phyloP scores from a whole-genome alignment of 2,113 vertebrate genomes.

The Corythoichthys haematopterus region DNA sequence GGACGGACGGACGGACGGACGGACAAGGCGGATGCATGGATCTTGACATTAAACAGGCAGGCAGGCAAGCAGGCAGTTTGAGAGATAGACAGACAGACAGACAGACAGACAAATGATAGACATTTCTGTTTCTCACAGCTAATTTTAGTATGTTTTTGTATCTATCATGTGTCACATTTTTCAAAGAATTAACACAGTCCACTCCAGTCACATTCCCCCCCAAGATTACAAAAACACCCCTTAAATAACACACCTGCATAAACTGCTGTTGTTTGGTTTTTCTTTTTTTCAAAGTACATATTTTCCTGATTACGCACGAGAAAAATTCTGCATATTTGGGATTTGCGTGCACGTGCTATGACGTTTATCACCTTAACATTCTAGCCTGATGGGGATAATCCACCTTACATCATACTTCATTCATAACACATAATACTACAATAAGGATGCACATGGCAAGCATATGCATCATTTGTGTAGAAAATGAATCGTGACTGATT shows the following conservation, averaged over 20 bases:
- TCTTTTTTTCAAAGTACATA: neutral
- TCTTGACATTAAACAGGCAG: too few species aligned
- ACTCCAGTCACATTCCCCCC: constrained; percentile 24
- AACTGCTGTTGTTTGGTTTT: neutral
- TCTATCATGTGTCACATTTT: constrained; percentile 5
- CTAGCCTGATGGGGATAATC: constrained; percentile 32
- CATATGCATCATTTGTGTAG: neutral
- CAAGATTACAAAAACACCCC: constrained; percentile 2
- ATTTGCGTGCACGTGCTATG: constrained; percentile 35
- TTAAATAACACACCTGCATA: neutral
- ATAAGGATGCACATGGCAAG: constrained; percentile 14
- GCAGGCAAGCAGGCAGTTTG: too few species aligned
- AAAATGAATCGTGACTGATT: neutral
- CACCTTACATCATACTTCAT: constrained; percentile 34
- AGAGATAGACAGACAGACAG: too few species aligned
- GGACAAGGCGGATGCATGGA: too few species aligned
- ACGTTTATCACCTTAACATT: constrained; percentile 41
- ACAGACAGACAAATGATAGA: too few species aligned
- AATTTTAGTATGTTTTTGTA: neutral
- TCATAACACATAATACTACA: constrained; percentile 23
- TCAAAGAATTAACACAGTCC: constrained; percentile 33
- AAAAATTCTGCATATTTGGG: constrained; percentile 4
- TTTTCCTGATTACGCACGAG: neutral
- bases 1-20: too few species aligned
- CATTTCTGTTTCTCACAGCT: neutral